Conservation (phyloP, 1,140 invertebrate genomes). For the Microplitis demolitor region DNA sequence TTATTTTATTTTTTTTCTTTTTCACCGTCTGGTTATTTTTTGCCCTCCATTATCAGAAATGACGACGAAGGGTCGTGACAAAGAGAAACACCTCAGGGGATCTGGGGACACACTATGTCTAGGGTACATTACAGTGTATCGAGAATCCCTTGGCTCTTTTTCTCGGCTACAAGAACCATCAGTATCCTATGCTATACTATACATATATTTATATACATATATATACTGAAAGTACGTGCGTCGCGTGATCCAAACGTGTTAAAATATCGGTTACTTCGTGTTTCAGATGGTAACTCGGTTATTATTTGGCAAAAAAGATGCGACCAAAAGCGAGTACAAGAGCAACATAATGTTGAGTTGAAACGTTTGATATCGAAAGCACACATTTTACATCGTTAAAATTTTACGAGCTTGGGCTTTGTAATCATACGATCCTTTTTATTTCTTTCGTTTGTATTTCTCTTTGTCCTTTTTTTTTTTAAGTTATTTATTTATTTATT, state of each 20-base stretch:
- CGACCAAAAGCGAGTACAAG: slow-evolving; percentile 6
- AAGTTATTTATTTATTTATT: slow-evolving; percentile 13
- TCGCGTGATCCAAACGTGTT: slow-evolving; percentile 45
- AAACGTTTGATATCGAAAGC: slow-evolving; percentile 34
- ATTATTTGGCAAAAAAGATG: slow-evolving; percentile 44
- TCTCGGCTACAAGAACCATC: neutral
- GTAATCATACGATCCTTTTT: neutral
- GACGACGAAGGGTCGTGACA: slow-evolving; percentile 9
- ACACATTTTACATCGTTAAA: slow-evolving; percentile 47
- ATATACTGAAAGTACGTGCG: neutral
- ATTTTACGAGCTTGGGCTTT: slow-evolving; percentile 40
- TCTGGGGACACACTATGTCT: neutral
- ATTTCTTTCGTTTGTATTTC: slow-evolving; percentile 26
- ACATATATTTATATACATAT: neutral
- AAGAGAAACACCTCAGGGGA: slow-evolving; percentile 7
- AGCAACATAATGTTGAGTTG: slow-evolving; percentile 17
- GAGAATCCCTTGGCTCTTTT: neutral
- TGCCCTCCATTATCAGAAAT: neutral
- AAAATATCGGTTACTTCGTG: slow-evolving; percentile 34
- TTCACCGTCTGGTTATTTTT: neutral
- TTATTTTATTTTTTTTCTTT: neutral
- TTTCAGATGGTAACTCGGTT: slow-evolving; percentile 38
- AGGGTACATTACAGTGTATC: neutral
- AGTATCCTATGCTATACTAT: no score
- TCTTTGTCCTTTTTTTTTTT: slow-evolving; percentile 19